Base-by-base conservation (phyloP, 2,797 vertebrate species). In the Halcyon badia region DNA sequence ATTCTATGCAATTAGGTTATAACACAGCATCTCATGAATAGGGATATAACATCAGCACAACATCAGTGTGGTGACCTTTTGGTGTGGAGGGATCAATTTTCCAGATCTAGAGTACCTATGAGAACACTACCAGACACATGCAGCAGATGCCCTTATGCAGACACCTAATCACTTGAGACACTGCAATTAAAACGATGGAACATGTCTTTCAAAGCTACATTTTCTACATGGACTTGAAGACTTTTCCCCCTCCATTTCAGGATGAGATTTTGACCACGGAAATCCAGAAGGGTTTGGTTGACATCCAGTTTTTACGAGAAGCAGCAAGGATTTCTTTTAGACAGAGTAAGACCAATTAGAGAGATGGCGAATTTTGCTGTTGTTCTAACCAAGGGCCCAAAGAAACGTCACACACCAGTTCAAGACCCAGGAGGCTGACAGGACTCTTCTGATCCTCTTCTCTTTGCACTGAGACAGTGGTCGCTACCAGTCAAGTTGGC, bases 31-130 rank as follows among this genome's bases (percentile, higher is more conserved):
- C 46, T 75, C n/a, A 71, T 41, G 19, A 83, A 75, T 3, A 65
- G 11, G 26, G 20, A 58, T 49, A 54, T 7, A 83, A 44, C 83
- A 76, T 30, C 68, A 70, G 26, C 28, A 78, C 2, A 1, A 25
- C 0, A 0, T 33, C 35, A 37, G 10, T 4, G 9, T 46, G 33
- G 30, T 51, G 52, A 71, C 44, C 52, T 83, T 91, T 72, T 39
- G 26, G 21, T 61, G 24, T 19, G 30, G 69, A 83, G 0, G 1
- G 37, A 61, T 65, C 10, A 46, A 42, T 51, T 88, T 82, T 88
- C 90, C 89, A 83, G 57, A 88, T 33, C 14, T 6, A 81, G 52
- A 66, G 35, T 44, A 70, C 64, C 26, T 13, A 82, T 24, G n/a
- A 80, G 56, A 72, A 77, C 15, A 44, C 30, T 33, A 91, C 19